Conservation (phyloP, 37 sponge, comb jelly and placozoan genomes). For the Cliona cf. orientalis region DNA sequence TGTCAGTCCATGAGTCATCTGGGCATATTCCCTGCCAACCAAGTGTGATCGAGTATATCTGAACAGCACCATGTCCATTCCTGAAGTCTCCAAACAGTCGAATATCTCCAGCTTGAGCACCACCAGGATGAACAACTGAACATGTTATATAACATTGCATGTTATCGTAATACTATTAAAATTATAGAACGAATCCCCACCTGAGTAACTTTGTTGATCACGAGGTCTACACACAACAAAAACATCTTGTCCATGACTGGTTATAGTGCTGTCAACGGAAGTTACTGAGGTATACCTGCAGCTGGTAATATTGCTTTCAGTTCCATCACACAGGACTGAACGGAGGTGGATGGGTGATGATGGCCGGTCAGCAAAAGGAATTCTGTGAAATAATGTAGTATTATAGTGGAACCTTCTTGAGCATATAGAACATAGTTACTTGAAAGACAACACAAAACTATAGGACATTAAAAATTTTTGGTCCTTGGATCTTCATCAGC, state of each 20-base stretch:
- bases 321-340: slow-evolving; percentile 8
- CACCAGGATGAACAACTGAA: slow-evolving; percentile 7
- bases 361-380: no score
- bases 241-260: slow-evolving; percentile 21
- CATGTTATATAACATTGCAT: no score
- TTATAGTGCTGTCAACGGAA: neutral
- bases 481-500: no score
- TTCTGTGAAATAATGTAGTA: no score
- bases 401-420: no score
- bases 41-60: slow-evolving; percentile 2
- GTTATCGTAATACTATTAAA: no score
- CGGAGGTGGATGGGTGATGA: slow-evolving; percentile 23
- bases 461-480: no score
- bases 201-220: no score
- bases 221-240: slow-evolving; percentile 49
- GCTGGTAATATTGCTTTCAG: neutral
- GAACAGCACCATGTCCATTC: slow-evolving; percentile 45
- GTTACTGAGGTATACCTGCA: no score
- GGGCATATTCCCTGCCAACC: slow-evolving; percentile 39
- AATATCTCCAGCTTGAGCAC: slow-evolving; percentile 23
- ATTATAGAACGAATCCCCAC: no score
- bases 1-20: slow-evolving; percentile 15
- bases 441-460: no score
- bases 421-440: no score
- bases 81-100: slow-evolving; percentile 25